Conservation (phyloP, 1,140 invertebrate species). For the Globodera ellingtonae region DNA sequence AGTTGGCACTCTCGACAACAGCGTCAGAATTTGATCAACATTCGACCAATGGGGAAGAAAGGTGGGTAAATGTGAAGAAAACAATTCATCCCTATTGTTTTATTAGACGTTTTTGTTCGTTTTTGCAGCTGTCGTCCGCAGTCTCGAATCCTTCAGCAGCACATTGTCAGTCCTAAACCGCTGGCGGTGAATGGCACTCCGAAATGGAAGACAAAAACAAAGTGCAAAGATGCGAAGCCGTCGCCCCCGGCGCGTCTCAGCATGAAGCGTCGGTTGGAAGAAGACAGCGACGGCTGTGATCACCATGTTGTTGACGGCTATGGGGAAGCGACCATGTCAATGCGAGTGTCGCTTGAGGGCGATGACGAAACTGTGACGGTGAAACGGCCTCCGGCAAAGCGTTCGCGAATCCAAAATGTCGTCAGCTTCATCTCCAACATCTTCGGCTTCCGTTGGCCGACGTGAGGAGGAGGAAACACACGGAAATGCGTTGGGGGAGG, state of each 20-base stretch:
- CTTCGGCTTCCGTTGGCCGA: neutral
- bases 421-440: conserved; percentile 24
- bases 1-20: neutral
- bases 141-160: no score
- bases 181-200: no score
- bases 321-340: neutral
- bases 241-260: no score
- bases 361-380: neutral
- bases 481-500: neutral
- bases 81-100: no score
- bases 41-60: neutral
- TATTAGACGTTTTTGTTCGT: no score
- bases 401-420: conserved; percentile 22
- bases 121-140: no score
- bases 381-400: conserved; percentile 24
- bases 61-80: neutral
- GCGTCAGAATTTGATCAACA: neutral
- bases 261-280: neutral
- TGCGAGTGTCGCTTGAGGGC: conserved; percentile 8
- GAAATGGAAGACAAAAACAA: no score
- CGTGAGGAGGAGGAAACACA: neutral
- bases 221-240: neutral
- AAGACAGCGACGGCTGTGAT: neutral
- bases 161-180: no score
- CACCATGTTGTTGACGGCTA: neutral